Percentiles rank a stretch among this genome's conserved stretches.
Evolutionary conservation across 2,888 invertebrate species (phyloP).

Genomic region (Empis stercorea): DNA sequence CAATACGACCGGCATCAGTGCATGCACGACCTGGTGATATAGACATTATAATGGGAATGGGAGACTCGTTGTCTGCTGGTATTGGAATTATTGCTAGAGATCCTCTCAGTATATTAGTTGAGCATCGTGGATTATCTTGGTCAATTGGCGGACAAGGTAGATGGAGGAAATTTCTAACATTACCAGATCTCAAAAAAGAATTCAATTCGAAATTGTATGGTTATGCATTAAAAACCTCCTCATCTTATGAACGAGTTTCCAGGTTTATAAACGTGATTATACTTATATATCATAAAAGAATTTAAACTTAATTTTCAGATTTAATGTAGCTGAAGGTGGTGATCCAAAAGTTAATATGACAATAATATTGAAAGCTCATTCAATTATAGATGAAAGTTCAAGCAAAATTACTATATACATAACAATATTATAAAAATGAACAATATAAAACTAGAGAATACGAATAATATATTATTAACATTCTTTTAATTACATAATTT

Average conservation of each 20-base stretch:
- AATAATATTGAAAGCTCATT: too few species aligned
- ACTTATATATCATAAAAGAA: too few species aligned
- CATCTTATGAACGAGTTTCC: slow-evolving; percentile 33
- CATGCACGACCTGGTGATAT: slow-evolving; percentile 48
- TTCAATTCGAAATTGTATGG: slow-evolving; percentile 52
- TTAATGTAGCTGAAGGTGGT: slow-evolving; percentile 47
- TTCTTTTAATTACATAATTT: too few species aligned
- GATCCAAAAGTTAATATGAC: too few species aligned
- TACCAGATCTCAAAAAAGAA: slow-evolving; percentile 48
- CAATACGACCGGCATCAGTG: slow-evolving; percentile 39
- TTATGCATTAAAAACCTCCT: slow-evolving; percentile 41
- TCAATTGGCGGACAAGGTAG: slow-evolving; percentile 41
- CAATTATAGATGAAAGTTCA: too few species aligned
- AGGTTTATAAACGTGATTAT: slow-evolving; percentile 5
- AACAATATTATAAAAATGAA: too few species aligned
- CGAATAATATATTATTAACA: too few species aligned
- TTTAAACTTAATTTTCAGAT: slow-evolving; percentile 17
- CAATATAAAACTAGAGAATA: too few species aligned
- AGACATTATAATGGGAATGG: slow-evolving; percentile 45
- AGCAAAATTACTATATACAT: too few species aligned
- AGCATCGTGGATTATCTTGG: slow-evolving; percentile 40
- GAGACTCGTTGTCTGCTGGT: slow-evolving; percentile 48
- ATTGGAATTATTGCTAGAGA: slow-evolving; percentile 30
- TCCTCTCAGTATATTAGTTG: slow-evolving; percentile 31
- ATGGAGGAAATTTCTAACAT: slow-evolving; percentile 42